Conservation (phyloP, 2,888 invertebrate genomes). For the Gortyna flavago region DNA sequence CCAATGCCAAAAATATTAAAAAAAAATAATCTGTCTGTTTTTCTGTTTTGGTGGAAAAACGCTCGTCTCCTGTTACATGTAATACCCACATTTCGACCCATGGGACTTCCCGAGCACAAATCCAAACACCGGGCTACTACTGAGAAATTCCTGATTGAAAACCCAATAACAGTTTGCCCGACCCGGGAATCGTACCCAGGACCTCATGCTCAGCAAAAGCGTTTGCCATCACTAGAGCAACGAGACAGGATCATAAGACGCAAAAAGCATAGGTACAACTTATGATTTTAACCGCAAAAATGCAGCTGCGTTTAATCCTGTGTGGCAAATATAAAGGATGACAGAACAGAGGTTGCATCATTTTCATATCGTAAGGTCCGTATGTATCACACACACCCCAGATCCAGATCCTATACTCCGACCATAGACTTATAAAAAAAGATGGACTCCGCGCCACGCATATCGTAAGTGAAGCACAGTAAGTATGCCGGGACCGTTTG, state of each 20-base stretch:
- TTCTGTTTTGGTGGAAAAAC: too few species aligned
- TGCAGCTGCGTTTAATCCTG: conserved; percentile 36
- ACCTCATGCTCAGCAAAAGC: background rate
- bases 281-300: conserved; percentile 28
- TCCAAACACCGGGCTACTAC: too few species aligned
- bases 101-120: too few species aligned
- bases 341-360: conserved; percentile 32
- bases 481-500: too few species aligned
- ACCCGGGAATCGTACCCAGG: background rate
- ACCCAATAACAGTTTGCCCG: background rate
- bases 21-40: too few species aligned
- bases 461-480: too few species aligned
- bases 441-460: too few species aligned
- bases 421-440: too few species aligned
- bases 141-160: background rate
- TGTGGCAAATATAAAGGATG: conserved; percentile 14
- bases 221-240: too few species aligned
- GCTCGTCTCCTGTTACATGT: too few species aligned
- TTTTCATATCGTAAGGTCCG: background rate
- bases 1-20: background rate
- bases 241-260: background rate
- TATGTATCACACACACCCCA: background rate
- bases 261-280: conserved; percentile 8
- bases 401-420: too few species aligned
- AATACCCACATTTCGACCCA: too few species aligned